Base-by-base conservation (phyloP, 2,113 vertebrate species). In the Capreolus pygargus region DNA sequence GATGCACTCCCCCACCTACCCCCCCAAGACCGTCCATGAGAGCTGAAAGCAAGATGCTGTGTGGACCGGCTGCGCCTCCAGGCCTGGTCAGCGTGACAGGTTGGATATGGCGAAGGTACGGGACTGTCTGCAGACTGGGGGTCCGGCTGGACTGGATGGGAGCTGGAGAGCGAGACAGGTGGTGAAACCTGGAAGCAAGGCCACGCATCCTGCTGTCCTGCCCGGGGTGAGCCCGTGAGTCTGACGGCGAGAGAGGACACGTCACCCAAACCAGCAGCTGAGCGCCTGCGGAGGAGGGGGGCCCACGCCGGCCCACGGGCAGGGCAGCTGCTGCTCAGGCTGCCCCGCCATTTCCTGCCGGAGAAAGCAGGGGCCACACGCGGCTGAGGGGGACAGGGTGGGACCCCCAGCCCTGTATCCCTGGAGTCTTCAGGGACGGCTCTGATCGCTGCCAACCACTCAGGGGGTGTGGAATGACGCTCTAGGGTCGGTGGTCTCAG, bases 381-480 rank as follows among this genome's bases (percentile, higher is more conserved):
- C 2, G 5, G 21, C 11, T 0, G 36, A 19, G 39, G 1, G 30
- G 47, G 55, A 55, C 19, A 0, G 0, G 6, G 14, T 1, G 1
- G 45, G 16, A 16, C 47, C 25, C 1, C 19, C 45, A 54, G 7
- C 50, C 47, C 25, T 2, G 27, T 7, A 8, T 2, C 43, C 30
- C 30, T 8, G 1, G 1, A 5, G 47, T 11, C 52, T 88, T 16
- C 7, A 2, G 33, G 52, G 58, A 45, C 1, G 7, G 8, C 23
- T 7, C n/a, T 45, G 19, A 23, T 4, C 13, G 67, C 78, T 5
- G 21, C 28, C 21, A 27, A 14, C 6, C 19, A 0, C 55, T 19
- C 30, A 0, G 5, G 25, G 7, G 1, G 9, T 15, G 21, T 3
- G 3, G 39, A 28, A 16, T 30, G 5, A 5, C 36, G 50, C 23